phyloP scores from a whole-genome alignment of 2,888 invertebrate species.

The Cosmorhoe ocellata region DNA sequence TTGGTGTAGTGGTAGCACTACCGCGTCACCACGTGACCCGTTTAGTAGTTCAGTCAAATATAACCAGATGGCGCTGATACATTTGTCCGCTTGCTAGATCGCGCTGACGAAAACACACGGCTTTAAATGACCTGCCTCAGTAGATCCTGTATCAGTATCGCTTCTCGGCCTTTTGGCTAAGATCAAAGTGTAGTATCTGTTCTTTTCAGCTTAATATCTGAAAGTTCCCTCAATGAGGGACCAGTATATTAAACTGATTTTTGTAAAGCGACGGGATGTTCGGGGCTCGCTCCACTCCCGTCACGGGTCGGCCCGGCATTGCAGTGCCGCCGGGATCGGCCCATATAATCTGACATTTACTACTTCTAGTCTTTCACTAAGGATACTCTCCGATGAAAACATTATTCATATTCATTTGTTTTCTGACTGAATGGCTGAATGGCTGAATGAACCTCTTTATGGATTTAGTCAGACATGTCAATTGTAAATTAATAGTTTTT shows the following conservation, averaged over 20 bases:
- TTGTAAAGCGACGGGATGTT: conserved; percentile 12
- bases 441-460: too few species aligned
- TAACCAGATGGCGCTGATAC: conserved; percentile 4
- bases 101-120: conserved; percentile 11
- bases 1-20: too few species aligned
- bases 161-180: conserved; percentile 16
- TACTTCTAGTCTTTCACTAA: too few species aligned
- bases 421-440: too few species aligned
- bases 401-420: too few species aligned
- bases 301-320: conserved; percentile 13
- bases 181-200: conserved; percentile 11
- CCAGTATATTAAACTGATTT: conserved; percentile 12
- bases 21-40: conserved; percentile 4
- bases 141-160: neutral
- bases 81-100: neutral
- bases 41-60: neutral
- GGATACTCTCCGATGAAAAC: too few species aligned
- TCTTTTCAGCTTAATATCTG: conserved; percentile 7
- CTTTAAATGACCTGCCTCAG: neutral
- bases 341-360: too few species aligned
- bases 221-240: conserved; percentile 12
- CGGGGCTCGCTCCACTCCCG: conserved; percentile 12
- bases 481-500: too few species aligned
- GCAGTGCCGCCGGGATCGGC: too few species aligned
- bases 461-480: too few species aligned